A percentile compares a stretch with the other conserved stretches of the same genome.
These are phyloP conservation scores for Melanocharis versteri DNA, from an alignment of 2,113 vertebrate species.

Conservation along the genomic window DNA sequence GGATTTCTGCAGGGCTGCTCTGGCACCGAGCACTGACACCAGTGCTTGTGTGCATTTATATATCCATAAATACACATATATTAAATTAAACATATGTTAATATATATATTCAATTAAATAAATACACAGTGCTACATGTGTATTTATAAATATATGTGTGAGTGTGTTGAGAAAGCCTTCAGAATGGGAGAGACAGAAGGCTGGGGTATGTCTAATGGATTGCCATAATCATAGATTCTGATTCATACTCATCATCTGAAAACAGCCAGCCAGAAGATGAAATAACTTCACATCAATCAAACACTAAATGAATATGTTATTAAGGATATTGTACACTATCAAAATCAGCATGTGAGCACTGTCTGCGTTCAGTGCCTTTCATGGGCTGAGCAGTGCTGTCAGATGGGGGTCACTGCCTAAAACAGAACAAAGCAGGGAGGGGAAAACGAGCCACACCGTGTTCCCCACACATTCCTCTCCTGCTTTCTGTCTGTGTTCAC, in stretches of 20 bases:
- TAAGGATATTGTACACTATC: background rate
- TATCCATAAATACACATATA: background rate
- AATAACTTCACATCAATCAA: slow-evolving; percentile 24
- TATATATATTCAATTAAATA: background rate
- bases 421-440: background rate
- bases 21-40: background rate
- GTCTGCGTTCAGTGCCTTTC: background rate
- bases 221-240: background rate
- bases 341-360: background rate
- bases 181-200: background rate
- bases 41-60: background rate
- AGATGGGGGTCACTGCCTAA: background rate
- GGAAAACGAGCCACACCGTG: rapidly evolving
- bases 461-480: background rate
- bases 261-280: background rate
- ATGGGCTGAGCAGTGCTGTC: background rate
- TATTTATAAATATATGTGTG: background rate
- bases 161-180: background rate
- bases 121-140: background rate
- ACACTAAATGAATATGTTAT: background rate
- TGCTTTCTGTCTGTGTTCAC: background rate
- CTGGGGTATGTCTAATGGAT: background rate
- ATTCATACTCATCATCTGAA: background rate
- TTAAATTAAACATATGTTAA: background rate
- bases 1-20: background rate